Evolutionary conservation across 2,113 vertebrate genomes (phyloP), one percentile per base, ranked within the genome.

Genomic region (Cheilinus undulatus): DNA sequence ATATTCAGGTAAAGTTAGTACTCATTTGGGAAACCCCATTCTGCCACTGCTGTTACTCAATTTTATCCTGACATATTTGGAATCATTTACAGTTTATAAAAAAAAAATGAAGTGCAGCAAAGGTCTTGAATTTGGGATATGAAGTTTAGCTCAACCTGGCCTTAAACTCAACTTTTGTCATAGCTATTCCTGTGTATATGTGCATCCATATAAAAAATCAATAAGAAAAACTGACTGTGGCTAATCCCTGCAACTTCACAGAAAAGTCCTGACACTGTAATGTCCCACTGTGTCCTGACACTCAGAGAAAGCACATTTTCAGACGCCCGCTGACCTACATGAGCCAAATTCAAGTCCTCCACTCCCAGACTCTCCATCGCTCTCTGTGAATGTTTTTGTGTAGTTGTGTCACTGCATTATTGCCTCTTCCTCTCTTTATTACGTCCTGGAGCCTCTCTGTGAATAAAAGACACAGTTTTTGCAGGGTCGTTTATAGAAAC

Each of bases 381-480:
- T 54, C 40, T 68, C 45, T 63, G 59, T 66, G 66, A 60, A 78
- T 60, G 61, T 65, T 69, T n/a, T 45, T 73, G 73, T 74, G 50
- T 11, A 45, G 63, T 30, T 68, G 76, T 77, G 45, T 57, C 30
- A 69, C 62, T 65, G 65, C 82, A 84, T 85, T 85, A 76, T 82
- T 80, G 77, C 62, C 40, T 11, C 58, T 32, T 76, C 57, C 43
- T 40, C 53, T 69, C 48, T 69, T 90, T 89, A 86, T 87, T 84
- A 84, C 82, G 81, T 78, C 69, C 74, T 22, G 63, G 74, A 86
- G 86, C 75, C 82, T 76, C 76, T 78, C 15, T 4, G 26, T 58
- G 80, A 85, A 88, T 86, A 72, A 78, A 83, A 83, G 83, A 20
- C 81, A 69, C 45, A 40, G 24, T 60, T 83, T 85, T 72, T 65